Evolutionary conservation across 2,797 vertebrate species (phyloP), one percentile per base, ranked within the genome.

Genomic region (Diceros bicornis): DNA sequence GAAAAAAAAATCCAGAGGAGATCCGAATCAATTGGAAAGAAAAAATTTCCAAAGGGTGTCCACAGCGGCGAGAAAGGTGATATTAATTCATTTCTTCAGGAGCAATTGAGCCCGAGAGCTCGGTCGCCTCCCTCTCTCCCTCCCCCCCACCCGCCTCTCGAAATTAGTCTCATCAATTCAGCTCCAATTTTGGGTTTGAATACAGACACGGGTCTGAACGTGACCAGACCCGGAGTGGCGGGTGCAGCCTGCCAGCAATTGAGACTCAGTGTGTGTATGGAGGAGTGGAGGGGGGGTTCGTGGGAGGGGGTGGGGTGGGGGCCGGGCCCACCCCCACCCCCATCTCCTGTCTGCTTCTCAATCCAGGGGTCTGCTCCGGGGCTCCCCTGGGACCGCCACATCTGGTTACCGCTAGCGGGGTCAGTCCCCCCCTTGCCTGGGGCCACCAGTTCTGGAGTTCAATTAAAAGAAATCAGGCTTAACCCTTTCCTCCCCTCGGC

Each of bases 371-470:
- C 99, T 99, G 98, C 98, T 98, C 98, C 50, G 96, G 98, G 98
- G 98, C 98, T 99, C 99, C 99, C 99, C 99, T 97, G 99, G 99
- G 99, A 99, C 99, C 98, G 86, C 99, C 99, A 99, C 99, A 99
- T 99, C 99, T 99, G 99, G 99, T 99, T 99, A 99, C 99, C 99
- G 99, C 99, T 99, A 99, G 98, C 98, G 99, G 99, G 99, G 99
- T 99, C 99, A 99, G 99, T 99, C 34, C 96, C 95, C 99, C 99
- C 99, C 99, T 99, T 99, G 99, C 99, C 99, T 99, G 99, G 99
- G 99, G 99, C 99, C 99, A 99, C 99, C 98, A 98, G 99, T 99
- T 99, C 99, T 98, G 99, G 99, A 98, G 98, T 98, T 99, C 99
- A 99, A 99, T 99, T 99, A 99, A 99, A 99, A 99, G 99, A 99